These are phyloP conservation scores for Narcine bancroftii DNA, from an alignment of 2,113 vertebrate genomes.

Conservation along the genomic window DNA sequence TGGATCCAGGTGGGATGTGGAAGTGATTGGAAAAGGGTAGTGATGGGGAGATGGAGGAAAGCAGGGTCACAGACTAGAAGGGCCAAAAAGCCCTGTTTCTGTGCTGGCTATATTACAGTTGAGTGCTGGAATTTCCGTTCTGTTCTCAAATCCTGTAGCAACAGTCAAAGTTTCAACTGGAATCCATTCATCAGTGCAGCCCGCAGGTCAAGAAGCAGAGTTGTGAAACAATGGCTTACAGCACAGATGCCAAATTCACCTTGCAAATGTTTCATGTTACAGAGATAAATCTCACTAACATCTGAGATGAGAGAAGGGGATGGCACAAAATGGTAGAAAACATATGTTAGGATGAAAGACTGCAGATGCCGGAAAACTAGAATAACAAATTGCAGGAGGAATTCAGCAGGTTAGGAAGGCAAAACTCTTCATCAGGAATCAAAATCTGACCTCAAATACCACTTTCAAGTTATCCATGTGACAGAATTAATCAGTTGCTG, in stretches of 20 bases:
- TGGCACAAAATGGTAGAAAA: not conserved
- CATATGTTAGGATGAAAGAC: too few relatives aligned
- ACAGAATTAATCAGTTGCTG: not conserved
- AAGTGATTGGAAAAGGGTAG: too few relatives aligned
- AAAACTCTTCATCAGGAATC: too few relatives aligned
- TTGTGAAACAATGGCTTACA: not conserved
- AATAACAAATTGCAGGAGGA: too few relatives aligned
- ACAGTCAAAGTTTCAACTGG: not conserved
- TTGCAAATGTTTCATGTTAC: not conserved
- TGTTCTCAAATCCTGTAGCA: not conserved
- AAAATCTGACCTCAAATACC: too few relatives aligned
- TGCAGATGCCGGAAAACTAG: too few relatives aligned
- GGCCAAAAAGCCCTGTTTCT: too few relatives aligned
- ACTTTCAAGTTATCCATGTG: not conserved
- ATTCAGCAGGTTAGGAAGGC: too few relatives aligned
- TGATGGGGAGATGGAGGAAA: too few relatives aligned
- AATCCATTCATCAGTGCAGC: not conserved
- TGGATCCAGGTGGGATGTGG: too few relatives aligned
- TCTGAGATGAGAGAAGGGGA: not conserved
- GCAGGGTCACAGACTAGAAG: too few relatives aligned
- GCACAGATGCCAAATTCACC: not conserved
- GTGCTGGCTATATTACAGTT: too few relatives aligned
- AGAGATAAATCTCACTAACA: not conserved
- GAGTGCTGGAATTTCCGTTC: not conserved
- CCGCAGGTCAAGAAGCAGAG: not conserved